Evolutionary conservation across 1,140 invertebrate species (phyloP), one percentile per base, ranked within the genome.

Genomic region (Hyles vespertilio): DNA sequence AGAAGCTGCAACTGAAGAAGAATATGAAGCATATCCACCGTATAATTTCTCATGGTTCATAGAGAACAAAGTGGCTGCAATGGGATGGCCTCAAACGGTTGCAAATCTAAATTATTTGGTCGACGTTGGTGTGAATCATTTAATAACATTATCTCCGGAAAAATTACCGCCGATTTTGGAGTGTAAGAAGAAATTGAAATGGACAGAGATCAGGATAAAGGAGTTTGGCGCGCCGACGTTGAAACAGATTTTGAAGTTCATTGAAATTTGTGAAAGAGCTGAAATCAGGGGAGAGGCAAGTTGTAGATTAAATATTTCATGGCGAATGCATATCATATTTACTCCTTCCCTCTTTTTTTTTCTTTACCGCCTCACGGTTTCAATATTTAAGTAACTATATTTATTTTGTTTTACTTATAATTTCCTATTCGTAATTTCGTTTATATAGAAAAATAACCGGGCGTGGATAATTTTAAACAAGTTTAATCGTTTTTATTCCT

Each of bases 181-280:
- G 40, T 87, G 77, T 63, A 61, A 81, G 52, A 84, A 74, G 55
- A 82, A 89, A 65, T 72, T 93, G 22, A 87, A 90, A 69, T 93
- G 91, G 91, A 89, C 90, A 0, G 89, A 91, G 60, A 92, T 95
- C 7, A 82, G 90, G 10, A 84, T 94, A 9, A 88, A 91, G 61
- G 94, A 94, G 76, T 94, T 94, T 67, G 90, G 91, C 56, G 84
- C 92, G 3, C 94, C 94, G 5, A 91, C 90, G 3, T 67, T 94
- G 59, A 87, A 92, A 53, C 92, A 94, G 74, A 93, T 94, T 49
- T 78, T 91, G 40, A 84, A 92, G 59, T 95, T 94, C 84, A 92
- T 95, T 47, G 90, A 91, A 33, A 89, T 93, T n/a, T 93, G 93
- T 67, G 77, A 91, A 71, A 76, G 77, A 56, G 82, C 85, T 3